A percentile compares a stretch with the other conserved stretches of the same genome.
phyloP scores from a whole-genome alignment of 2,113 vertebrate genomes.

The Zosterops japonicus region DNA sequence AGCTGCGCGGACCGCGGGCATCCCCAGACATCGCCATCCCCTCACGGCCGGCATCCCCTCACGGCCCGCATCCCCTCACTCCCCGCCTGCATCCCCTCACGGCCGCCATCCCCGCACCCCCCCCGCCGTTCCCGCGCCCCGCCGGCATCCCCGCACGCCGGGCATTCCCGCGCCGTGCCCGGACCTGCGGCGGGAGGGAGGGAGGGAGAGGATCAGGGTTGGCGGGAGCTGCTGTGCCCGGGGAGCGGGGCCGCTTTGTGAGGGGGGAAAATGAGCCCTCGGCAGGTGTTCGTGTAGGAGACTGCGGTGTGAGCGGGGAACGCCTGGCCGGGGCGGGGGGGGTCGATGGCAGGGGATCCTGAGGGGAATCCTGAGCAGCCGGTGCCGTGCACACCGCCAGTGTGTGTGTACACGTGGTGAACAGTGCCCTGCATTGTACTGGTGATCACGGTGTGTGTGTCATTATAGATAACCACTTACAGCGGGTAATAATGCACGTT shows the following conservation, averaged over 20 bases:
- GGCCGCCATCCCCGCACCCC: background rate
- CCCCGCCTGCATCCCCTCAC: no score
- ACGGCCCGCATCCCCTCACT: background rate
- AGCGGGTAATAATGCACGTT: fast-evolving
- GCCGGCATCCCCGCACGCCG: no score
- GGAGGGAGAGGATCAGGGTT: background rate
- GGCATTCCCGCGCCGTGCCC: background rate
- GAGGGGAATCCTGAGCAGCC: background rate
- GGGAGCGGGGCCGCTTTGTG: no score
- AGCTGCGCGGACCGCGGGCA: background rate
- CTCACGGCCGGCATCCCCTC: background rate
- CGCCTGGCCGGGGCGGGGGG: background rate
- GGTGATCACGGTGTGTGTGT: fast-evolving
- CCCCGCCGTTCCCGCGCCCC: background rate
- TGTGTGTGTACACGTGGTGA: background rate
- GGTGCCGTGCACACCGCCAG: background rate
- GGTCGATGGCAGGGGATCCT: background rate
- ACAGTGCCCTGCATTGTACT: fast-evolving
- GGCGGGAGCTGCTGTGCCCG: background rate
- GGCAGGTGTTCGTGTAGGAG: background rate
- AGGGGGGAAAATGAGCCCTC: fast-evolving
- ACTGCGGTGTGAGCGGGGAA: fast-evolving
- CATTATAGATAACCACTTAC: fast-evolving
- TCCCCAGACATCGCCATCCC: no score
- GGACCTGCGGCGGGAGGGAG: background rate